Percentiles rank a stretch among this genome's conserved stretches.
phyloP scores from a whole-genome alignment of 2,797 vertebrate genomes.

The Coccyzus lansbergi region DNA sequence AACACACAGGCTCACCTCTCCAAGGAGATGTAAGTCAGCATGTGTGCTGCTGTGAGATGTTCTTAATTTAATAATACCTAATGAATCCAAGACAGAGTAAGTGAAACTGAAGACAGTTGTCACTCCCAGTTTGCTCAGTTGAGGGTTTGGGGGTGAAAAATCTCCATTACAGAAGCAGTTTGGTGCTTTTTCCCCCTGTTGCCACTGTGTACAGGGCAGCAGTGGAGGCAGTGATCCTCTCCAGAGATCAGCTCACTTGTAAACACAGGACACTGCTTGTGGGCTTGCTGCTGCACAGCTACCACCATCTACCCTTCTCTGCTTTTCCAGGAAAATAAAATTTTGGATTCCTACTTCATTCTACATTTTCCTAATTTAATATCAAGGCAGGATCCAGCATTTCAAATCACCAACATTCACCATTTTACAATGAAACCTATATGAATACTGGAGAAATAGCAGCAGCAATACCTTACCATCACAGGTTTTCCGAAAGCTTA shows the following conservation, averaged over 20 bases:
- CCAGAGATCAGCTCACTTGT: accelerated
- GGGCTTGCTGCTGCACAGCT: accelerated
- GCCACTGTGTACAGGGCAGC: accelerated
- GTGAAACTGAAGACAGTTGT: background rate
- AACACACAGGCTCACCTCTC: accelerated
- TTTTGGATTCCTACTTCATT: background rate
- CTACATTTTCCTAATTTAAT: background rate
- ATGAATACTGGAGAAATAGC: background rate
- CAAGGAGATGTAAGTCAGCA: background rate
- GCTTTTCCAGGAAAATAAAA: background rate
- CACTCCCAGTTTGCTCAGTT: background rate
- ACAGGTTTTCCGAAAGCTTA: background rate
- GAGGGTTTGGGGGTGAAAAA: background rate
- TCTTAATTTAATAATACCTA: background rate
- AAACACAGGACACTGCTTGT: accelerated
- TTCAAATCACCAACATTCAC: background rate
- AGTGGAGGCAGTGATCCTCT: accelerated
- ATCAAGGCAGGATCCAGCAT: background rate
- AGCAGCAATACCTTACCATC: background rate
- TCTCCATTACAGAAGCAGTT: accelerated
- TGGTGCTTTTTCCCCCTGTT: background rate
- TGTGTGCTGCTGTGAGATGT: background rate
- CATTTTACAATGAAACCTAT: background rate
- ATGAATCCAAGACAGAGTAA: background rate
- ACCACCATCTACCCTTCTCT: background rate